These are phyloP conservation scores for Pseudochirops cupreus DNA, from an alignment of 2,797 vertebrate genomes.

Conservation along the genomic window DNA sequence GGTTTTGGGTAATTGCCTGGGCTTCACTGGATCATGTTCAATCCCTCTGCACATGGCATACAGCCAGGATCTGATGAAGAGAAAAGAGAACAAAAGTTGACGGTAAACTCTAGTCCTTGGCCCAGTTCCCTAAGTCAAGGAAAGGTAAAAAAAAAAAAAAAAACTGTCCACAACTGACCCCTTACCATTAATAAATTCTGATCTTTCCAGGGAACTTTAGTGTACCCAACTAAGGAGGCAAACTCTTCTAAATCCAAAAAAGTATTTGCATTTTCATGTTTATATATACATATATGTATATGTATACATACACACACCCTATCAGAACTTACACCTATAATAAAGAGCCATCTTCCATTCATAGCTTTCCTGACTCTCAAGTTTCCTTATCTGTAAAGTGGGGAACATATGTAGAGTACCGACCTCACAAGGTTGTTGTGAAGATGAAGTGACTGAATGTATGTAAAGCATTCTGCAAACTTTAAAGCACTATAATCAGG, in stretches of 20 bases:
- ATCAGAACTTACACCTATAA: too few relatives aligned
- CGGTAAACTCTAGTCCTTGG: slow-evolving; percentile 50
- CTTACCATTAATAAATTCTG: slow-evolving; percentile 29
- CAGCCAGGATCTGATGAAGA: slow-evolving; percentile 92
- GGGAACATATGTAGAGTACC: background rate
- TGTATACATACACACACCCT: too few relatives aligned
- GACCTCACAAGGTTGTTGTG: background rate
- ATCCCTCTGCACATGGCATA: slow-evolving; percentile 95
- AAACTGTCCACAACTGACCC: slow-evolving; percentile 36
- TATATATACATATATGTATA: background rate
- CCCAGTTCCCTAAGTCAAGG: slow-evolving; percentile 19
- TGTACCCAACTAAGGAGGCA: slow-evolving; percentile 2
- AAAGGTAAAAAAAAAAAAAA: background rate
- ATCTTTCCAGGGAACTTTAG: slow-evolving; percentile 7
- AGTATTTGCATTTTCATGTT: slow-evolving; percentile 41
- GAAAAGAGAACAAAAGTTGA: slow-evolving; percentile 40
- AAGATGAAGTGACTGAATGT: background rate
- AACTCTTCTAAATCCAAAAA: slow-evolving; percentile 42
- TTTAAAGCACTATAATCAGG: background rate
- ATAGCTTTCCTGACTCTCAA: background rate
- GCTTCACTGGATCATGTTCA: slow-evolving; percentile 96
- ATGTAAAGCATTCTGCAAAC: background rate
- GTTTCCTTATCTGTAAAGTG: background rate
- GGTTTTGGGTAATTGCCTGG: slow-evolving; percentile 94
- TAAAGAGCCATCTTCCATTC: too few relatives aligned